These are phyloP conservation scores for Rhodeus uyekii DNA, from an alignment of 2,797 vertebrate species.

Conservation along the genomic window DNA sequence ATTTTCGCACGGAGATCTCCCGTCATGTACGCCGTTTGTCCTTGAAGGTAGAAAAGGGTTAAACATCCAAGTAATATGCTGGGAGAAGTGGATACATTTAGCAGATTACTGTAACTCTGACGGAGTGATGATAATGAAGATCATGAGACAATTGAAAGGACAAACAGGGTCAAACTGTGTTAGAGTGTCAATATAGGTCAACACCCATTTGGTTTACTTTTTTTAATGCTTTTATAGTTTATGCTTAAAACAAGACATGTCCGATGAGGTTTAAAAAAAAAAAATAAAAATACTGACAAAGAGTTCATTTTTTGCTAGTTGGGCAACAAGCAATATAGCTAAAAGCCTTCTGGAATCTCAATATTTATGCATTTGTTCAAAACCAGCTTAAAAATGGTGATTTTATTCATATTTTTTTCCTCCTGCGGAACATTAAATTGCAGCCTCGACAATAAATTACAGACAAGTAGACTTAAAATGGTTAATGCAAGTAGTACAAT, in stretches of 20 bases:
- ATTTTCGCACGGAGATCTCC: constrained; percentile 84
- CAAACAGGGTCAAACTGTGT: not conserved
- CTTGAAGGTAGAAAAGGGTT: constrained; percentile 81
- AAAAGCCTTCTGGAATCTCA: not conserved
- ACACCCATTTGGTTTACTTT: not conserved
- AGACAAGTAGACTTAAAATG: not conserved
- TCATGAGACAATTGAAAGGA: not conserved
- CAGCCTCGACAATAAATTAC: not conserved
- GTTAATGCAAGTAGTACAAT: not conserved
- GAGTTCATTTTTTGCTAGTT: not conserved
- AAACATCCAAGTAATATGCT: constrained; percentile 72
- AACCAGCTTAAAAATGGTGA: not conserved
- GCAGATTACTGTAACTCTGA: constrained; percentile 59
- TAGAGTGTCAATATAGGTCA: not conserved
- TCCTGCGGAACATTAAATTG: not conserved
- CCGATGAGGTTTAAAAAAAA: not conserved
- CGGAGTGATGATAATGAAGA: not conserved
- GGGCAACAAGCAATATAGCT: not conserved
- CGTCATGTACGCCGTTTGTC: constrained; percentile 89
- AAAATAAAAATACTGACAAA: too few relatives aligned
- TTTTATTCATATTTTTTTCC: not conserved
- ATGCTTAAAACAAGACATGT: not conserved
- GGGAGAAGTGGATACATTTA: constrained; percentile 69
- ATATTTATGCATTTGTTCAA: not conserved
- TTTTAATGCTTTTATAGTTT: not conserved